Evolutionary conservation across 1,140 invertebrate species (phyloP).

Genomic region (Acromyrmex charruanus): DNA sequence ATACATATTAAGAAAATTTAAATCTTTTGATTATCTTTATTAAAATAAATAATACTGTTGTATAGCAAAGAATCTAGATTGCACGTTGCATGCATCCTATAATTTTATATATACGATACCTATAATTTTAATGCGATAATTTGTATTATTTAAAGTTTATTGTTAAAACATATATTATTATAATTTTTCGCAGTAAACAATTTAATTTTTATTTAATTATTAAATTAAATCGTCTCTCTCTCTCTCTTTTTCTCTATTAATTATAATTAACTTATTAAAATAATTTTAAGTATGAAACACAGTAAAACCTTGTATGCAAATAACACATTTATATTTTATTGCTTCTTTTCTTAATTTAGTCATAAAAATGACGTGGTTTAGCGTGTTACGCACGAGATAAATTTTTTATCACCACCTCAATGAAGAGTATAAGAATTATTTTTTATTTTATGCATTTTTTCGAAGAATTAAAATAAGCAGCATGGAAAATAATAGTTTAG

Average conservation of each 20-base stretch:
- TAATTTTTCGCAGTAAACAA: not conserved
- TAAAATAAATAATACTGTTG: not conserved
- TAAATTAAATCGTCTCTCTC: not conserved
- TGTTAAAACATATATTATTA: not conserved
- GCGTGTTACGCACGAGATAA: not conserved
- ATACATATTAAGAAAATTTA: not conserved
- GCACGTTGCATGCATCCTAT: not conserved
- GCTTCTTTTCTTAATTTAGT: not conserved
- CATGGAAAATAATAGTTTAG: constrained; percentile 79
- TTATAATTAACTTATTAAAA: not conserved
- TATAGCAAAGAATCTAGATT: not conserved
- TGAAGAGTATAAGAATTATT: constrained; percentile 11
- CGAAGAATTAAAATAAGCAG: constrained; percentile 27
- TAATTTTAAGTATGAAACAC: not conserved
- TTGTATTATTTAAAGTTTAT: not conserved
- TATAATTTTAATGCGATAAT: not conserved
- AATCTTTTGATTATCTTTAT: not conserved
- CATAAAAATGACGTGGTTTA: not conserved
- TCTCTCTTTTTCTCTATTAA: not conserved
- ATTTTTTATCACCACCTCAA: not conserved
- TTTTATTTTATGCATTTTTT: not conserved
- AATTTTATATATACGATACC: too few relatives aligned
- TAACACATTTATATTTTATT: not conserved
- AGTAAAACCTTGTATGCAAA: not conserved
- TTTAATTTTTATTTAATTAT: constrained; percentile 1